Conservation (phyloP, 2,797 vertebrate species). For the Trachurus trachurus region DNA sequence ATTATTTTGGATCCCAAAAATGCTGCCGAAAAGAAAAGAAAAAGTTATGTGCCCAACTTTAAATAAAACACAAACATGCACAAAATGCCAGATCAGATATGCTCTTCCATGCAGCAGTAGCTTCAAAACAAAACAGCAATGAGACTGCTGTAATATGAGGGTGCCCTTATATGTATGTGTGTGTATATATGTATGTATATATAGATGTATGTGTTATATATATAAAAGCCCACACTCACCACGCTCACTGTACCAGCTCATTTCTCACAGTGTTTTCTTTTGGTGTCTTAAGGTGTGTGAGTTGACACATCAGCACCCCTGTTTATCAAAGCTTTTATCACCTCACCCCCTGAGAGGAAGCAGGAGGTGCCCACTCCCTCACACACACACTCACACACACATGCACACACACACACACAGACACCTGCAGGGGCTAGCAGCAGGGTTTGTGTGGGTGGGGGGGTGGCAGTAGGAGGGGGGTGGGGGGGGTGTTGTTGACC, state of each 20-base stretch:
- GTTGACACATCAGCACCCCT: conserved; percentile 79
- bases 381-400: conserved; percentile 39
- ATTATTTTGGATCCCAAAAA: neutral
- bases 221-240: conserved; percentile 7
- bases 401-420: conserved; percentile 29
- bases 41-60: neutral
- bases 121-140: conserved; percentile 19
- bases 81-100: neutral
- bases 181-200: conserved; percentile 13
- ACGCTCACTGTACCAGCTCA: neutral
- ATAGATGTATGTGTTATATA: too few species aligned
- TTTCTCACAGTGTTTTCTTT: conserved; percentile 68
- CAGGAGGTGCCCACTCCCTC: conserved; percentile 62
- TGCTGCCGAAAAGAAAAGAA: neutral
- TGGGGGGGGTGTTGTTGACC: conserved; percentile 54
- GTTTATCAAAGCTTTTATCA: conserved; percentile 86
- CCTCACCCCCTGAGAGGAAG: conserved; percentile 70
- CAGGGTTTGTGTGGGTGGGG: conserved; percentile 17
- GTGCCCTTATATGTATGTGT: conserved; percentile 35
- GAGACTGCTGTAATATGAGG: conserved; percentile 23
- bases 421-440: conserved; percentile 65
- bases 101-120: conserved; percentile 4
- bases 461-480: conserved; percentile 19
- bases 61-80: neutral
- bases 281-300: conserved; percentile 69